A percentile compares a stretch with the other conserved stretches of the same genome.
Conservation (phyloP, 2,113 vertebrate genomes). For the Podilymbus podiceps region DNA sequence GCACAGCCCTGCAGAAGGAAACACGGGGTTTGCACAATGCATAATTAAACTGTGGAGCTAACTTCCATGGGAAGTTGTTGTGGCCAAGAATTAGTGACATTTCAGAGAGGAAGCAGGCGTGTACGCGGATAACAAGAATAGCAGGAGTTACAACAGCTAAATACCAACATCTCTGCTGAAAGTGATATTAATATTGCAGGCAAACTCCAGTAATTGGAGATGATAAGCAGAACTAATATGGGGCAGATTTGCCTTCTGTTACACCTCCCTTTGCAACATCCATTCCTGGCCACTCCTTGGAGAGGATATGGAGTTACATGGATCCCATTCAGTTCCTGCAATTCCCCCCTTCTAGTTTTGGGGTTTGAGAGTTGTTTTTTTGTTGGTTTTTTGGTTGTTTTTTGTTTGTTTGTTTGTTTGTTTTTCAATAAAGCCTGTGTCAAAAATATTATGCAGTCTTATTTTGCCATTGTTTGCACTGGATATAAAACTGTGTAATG, state of each 20-base stretch:
- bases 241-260: not conserved
- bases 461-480: not conserved
- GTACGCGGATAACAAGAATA: not conserved
- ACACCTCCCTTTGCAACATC: not conserved
- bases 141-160: not conserved
- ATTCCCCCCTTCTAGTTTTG: not conserved
- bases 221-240: not conserved
- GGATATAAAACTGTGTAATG: not conserved
- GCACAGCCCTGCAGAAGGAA: not conserved
- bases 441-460: not conserved
- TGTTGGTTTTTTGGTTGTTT: not conserved
- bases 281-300: not conserved
- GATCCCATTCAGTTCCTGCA: not conserved
- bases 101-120: conserved; percentile 1
- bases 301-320: fast-evolving
- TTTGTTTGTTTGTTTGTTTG: too few relatives aligned
- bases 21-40: not conserved
- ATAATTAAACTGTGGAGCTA: not conserved
- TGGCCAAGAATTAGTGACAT: conserved; percentile 44
- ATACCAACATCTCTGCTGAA: not conserved
- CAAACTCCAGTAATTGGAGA: not conserved
- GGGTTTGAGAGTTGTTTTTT: too few relatives aligned
- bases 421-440: not conserved
- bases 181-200: not conserved
- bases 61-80: not conserved